phyloP scores from a whole-genome alignment of 1,140 invertebrate species.

The Euglossa dilemma region DNA sequence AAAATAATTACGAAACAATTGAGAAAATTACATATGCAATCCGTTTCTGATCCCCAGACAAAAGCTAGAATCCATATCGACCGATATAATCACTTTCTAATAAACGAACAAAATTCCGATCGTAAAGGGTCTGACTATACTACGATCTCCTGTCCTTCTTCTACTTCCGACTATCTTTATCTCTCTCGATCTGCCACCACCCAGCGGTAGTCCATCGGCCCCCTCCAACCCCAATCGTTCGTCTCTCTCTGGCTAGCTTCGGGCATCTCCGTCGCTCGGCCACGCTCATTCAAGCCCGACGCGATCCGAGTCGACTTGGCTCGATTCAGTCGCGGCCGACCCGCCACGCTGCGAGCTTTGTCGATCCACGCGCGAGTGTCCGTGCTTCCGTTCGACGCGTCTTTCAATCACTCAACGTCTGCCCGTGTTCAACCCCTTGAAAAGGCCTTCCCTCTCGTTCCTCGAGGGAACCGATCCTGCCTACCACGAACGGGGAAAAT shows the following conservation, averaged over 20 bases:
- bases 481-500: no score
- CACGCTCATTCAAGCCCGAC: constrained; percentile 78
- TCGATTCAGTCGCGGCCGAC: constrained; percentile 79
- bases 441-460: neutral
- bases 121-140: neutral
- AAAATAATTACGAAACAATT: no score
- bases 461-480: neutral
- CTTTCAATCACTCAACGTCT: neutral
- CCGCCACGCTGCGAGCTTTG: constrained; percentile 75
- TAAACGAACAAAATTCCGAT: neutral
- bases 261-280: constrained; percentile 30
- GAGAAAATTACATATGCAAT: no score
- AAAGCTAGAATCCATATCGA: no score
- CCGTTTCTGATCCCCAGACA: no score
- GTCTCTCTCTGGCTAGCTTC: neutral
- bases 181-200: constrained; percentile 9
- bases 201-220: neutral
- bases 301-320: constrained; percentile 67
- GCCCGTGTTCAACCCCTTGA: neutral
- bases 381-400: neutral
- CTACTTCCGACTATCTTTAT: neutral
- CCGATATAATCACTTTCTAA: no score
- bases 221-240: neutral
- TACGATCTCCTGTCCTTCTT: neutral
- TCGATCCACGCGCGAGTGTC: constrained; percentile 19